Percentiles rank a stretch among this genome's conserved stretches.
Conservation (phyloP, 2,888 invertebrate genomes). For the Sceliomorpha sp. region DNA sequence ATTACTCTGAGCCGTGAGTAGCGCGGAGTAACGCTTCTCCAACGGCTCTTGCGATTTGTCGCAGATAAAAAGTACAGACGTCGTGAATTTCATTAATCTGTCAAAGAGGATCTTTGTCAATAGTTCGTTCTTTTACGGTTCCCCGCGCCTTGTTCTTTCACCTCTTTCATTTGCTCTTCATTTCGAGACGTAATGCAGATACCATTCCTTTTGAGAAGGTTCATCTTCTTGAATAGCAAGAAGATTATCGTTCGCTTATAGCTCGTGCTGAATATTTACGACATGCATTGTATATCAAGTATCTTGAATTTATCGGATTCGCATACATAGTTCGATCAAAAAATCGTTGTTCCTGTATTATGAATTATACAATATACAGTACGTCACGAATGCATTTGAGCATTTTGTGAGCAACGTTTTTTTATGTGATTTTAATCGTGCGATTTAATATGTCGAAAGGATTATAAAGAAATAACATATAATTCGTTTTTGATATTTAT, state of each 20-base stretch:
- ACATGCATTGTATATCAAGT: slow-evolving; percentile 17
- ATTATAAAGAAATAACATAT: no score
- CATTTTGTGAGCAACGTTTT: slow-evolving; percentile 2
- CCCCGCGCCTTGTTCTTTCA: slow-evolving; percentile 31
- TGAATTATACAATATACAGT: slow-evolving; percentile 2
- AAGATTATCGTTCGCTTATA: slow-evolving; percentile 40
- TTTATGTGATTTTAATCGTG: no score
- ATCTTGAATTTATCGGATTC: slow-evolving; percentile 9
- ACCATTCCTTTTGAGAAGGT: slow-evolving; percentile 39
- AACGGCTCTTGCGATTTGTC: slow-evolving; percentile 16
- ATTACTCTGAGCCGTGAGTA: no score
- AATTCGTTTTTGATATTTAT: no score
- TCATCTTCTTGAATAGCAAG: slow-evolving; percentile 33
- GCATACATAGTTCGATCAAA: neutral
- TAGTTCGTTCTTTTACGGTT: slow-evolving; percentile 34
- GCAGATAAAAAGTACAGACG: slow-evolving; percentile 33
- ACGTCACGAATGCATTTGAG: slow-evolving; percentile 7
- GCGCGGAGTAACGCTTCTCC: slow-evolving; percentile 29
- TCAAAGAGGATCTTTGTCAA: slow-evolving; percentile 47
- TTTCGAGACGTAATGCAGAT: slow-evolving; percentile 38
- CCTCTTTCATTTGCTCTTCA: slow-evolving; percentile 42
- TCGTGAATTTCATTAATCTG: slow-evolving; percentile 49
- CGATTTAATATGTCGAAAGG: no score
- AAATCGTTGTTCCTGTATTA: slow-evolving; percentile 6
- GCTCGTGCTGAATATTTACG: slow-evolving; percentile 33